phyloP scores from a whole-genome alignment of 2,113 vertebrate genomes.

The Falco punctatus region DNA sequence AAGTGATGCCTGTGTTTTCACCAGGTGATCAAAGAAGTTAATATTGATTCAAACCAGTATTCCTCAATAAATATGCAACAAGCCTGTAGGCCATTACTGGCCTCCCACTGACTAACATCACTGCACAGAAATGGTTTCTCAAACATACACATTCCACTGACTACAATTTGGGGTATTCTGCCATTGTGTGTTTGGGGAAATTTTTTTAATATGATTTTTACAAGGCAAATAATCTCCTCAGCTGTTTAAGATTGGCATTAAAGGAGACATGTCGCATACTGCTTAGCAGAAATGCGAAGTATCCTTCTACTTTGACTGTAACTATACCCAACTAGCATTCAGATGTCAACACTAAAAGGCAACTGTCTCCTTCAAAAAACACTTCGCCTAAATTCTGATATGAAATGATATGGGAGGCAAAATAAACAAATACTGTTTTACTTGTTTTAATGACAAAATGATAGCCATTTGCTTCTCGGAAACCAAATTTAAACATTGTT shows the following conservation, averaged over 20 bases:
- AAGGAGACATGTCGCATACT: not conserved
- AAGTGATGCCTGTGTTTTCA: slow-evolving; percentile 41
- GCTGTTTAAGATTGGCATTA: not conserved
- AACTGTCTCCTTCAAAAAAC: not conserved
- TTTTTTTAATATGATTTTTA: slow-evolving; percentile 13
- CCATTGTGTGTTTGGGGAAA: not conserved
- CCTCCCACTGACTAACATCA: slow-evolving; percentile 45
- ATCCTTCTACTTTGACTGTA: not conserved
- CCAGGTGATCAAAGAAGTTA: slow-evolving; percentile 29
- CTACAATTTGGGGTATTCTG: not conserved
- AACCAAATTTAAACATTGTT: not conserved
- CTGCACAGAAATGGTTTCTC: slow-evolving; percentile 5
- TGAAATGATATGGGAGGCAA: not conserved
- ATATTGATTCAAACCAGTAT: slow-evolving; percentile 63
- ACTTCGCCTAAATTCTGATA: not conserved
- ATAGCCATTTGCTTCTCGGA: not conserved
- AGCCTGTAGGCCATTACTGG: slow-evolving; percentile 30
- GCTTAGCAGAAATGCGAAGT: not conserved
- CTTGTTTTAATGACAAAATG: not conserved
- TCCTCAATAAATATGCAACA: slow-evolving; percentile 55
- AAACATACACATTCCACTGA: not conserved
- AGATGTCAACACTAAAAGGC: not conserved
- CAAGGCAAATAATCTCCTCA: not conserved
- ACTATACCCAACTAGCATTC: not conserved
- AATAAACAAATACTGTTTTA: not conserved